A percentile compares a stretch with the other conserved stretches of the same genome.
Evolutionary conservation across 2,113 vertebrate species (phyloP).

Genomic region (Cheilinus undulatus): DNA sequence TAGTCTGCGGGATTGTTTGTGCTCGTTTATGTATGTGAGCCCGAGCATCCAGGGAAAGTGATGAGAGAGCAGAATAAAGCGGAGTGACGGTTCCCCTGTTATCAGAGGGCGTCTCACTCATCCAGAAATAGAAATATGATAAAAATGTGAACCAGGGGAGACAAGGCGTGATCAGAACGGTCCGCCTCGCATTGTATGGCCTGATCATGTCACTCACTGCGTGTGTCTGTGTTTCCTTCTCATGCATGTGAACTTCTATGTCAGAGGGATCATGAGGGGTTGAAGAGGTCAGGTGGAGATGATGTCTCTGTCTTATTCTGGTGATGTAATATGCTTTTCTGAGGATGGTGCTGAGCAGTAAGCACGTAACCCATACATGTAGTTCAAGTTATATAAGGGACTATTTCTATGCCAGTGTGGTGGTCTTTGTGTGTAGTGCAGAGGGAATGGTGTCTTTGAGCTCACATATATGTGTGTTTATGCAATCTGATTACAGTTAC

Average conservation of each 20-base stretch:
- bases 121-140: conserved; percentile 54
- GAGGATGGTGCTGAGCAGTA: conserved; percentile 8
- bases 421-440: background rate
- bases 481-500: conserved; percentile 3
- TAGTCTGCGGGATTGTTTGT: conserved; percentile 8
- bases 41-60: conserved; percentile 17
- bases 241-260: background rate
- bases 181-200: conserved; percentile 13
- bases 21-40: background rate
- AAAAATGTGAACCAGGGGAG: conserved; percentile 26
- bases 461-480: background rate
- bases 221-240: conserved; percentile 11
- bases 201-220: conserved; percentile 16
- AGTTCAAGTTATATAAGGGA: conserved; percentile 50
- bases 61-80: conserved; percentile 35
- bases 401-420: conserved; percentile 11
- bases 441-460: background rate
- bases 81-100: conserved; percentile 20
- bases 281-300: conserved; percentile 23
- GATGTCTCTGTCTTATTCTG: conserved; percentile 21
- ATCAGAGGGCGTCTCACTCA: conserved; percentile 42
- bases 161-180: conserved; percentile 10
- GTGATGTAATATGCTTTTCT: conserved; percentile 45
- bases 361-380: conserved; percentile 19
- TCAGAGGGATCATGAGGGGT: conserved; percentile 6